Evolutionary conservation across 2,888 invertebrate species (phyloP).

Genomic region (Orgyia antiqua): DNA sequence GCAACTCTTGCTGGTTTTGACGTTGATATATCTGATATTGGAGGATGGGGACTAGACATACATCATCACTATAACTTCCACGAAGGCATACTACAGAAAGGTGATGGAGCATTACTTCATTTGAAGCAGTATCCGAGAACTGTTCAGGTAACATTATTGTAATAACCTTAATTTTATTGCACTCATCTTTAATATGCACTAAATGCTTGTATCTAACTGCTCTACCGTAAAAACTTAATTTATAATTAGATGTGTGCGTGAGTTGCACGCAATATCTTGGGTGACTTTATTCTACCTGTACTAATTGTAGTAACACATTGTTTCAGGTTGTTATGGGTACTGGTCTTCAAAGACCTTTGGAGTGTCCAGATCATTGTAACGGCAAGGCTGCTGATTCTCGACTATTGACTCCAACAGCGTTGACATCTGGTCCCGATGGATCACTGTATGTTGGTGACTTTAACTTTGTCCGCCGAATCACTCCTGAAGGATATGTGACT

Average conservation of each 20-base stretch:
- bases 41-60: constrained; percentile 98
- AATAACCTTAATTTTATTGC: too few relatives aligned
- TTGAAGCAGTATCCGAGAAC: constrained; percentile 95
- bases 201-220: too few relatives aligned
- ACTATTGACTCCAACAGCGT: constrained; percentile 93
- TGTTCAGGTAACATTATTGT: constrained; percentile 82
- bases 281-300: too few relatives aligned
- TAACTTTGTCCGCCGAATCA: constrained; percentile 93
- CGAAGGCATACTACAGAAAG: constrained; percentile 98
- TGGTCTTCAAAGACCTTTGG: constrained; percentile 89
- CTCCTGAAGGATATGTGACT: constrained; percentile 92
- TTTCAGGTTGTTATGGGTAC: constrained; percentile 95
- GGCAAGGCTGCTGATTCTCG: constrained; percentile 91
- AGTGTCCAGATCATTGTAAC: constrained; percentile 92
- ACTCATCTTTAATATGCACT: too few relatives aligned
- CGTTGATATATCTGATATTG: constrained; percentile 97
- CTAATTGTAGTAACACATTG: too few relatives aligned
- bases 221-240: too few relatives aligned
- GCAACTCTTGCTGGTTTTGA: constrained; percentile 96
- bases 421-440: constrained; percentile 97
- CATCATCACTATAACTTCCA: constrained; percentile 99
- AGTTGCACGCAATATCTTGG: too few relatives aligned
- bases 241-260: too few relatives aligned
- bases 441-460: constrained; percentile 98
- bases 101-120: constrained; percentile 96